Percentiles rank a stretch among this genome's conserved stretches.
Evolutionary conservation across 2,888 invertebrate species (phyloP).

Genomic region (Xestia ashworthii): DNA sequence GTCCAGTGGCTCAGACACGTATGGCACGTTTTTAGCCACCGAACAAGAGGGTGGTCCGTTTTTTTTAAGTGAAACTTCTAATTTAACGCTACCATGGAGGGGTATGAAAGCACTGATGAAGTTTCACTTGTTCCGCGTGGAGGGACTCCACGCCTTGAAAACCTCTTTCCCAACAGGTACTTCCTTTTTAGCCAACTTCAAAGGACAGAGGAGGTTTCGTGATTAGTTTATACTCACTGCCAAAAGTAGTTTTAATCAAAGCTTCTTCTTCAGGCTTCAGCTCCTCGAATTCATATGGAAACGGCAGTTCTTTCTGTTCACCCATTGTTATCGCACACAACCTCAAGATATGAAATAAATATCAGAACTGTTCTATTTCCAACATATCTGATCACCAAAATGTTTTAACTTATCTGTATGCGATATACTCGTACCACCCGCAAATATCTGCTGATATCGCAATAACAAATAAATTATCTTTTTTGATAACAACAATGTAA

Average conservation of each 20-base stretch:
- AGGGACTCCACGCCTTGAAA: background rate
- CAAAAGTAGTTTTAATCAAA: conserved; percentile 12
- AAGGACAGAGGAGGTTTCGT: background rate
- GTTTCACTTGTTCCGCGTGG: too few relatives aligned
- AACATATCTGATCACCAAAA: background rate
- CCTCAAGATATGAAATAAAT: conserved; percentile 4
- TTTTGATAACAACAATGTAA: background rate
- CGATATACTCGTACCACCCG: background rate
- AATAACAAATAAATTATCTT: background rate
- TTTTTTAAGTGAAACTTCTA: background rate
- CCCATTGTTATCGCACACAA: conserved; percentile 36
- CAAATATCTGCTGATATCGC: background rate
- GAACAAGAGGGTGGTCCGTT: too few relatives aligned
- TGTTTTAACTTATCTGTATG: background rate
- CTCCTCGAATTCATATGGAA: conserved; percentile 46
- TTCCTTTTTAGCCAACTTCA: background rate
- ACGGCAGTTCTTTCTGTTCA: conserved; percentile 32
- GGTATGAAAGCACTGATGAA: too few relatives aligned
- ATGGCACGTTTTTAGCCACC: too few relatives aligned
- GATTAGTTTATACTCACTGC: conserved; percentile 20
- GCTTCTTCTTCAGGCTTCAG: conserved; percentile 41
- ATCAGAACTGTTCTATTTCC: background rate
- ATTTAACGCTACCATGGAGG: too few relatives aligned
- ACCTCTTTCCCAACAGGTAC: background rate
- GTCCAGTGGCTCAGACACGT: too few relatives aligned